phyloP scores from a whole-genome alignment of 2,113 vertebrate species.

The Hepsetus odoe region DNA sequence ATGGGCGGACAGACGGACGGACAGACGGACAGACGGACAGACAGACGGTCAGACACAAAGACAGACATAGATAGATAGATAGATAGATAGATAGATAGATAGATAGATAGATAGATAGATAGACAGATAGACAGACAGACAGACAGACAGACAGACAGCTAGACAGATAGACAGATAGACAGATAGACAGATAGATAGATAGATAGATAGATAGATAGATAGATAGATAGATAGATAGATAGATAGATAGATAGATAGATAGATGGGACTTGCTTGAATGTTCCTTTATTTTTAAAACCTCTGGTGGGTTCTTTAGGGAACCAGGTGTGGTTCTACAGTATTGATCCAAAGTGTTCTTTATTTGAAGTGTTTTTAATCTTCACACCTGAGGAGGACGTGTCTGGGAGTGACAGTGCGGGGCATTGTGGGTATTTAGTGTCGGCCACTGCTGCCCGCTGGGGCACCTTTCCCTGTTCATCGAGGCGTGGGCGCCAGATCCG shows the following conservation, averaged over 20 bases:
- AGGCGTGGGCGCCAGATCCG: slow-evolving; percentile 31
- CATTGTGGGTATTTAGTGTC: slow-evolving; percentile 12
- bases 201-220: slow-evolving; percentile 18
- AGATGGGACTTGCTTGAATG: too few relatives aligned
- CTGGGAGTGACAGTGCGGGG: background rate
- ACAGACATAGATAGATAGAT: too few relatives aligned
- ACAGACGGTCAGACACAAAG: too few relatives aligned
- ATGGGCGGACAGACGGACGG: background rate
- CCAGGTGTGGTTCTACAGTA: too few relatives aligned
- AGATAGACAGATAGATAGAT: background rate
- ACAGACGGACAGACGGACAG: too few relatives aligned
- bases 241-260: slow-evolving; percentile 13
- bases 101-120: too few relatives aligned
- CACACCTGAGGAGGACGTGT: too few relatives aligned
- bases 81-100: too few relatives aligned
- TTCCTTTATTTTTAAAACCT: too few relatives aligned
- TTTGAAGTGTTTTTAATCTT: too few relatives aligned
- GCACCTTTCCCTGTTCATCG: slow-evolving; percentile 30
- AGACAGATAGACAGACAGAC: too few relatives aligned
- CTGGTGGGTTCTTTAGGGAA: background rate
- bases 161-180: background rate
- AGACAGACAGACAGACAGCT: background rate
- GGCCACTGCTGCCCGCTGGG: background rate
- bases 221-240: slow-evolving; percentile 13
- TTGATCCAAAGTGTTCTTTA: slow-evolving; percentile 63